A percentile compares a stretch with the other conserved stretches of the same genome.
phyloP scores from a whole-genome alignment of 2,888 invertebrate species.

The Sphaerophoria rueppellii region DNA sequence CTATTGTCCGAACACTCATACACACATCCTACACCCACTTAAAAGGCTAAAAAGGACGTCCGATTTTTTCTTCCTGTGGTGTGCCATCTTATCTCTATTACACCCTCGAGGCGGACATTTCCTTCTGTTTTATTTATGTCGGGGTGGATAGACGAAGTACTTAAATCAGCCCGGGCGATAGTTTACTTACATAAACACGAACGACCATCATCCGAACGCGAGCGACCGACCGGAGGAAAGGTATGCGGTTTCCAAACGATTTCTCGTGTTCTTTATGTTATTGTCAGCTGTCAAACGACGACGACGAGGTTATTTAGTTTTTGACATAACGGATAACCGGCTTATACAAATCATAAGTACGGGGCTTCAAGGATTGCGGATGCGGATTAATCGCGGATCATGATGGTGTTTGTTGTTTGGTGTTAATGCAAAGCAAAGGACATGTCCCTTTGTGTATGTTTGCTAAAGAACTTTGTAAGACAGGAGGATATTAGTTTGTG shows the following conservation, averaged over 20 bases:
- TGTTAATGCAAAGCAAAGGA: neutral
- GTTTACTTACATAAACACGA: neutral
- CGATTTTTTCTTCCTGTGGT: slow-evolving; percentile 23
- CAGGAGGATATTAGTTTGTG: slow-evolving; percentile 1
- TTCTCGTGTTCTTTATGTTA: slow-evolving; percentile 34
- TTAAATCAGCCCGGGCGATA: slow-evolving; percentile 15
- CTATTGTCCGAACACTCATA: slow-evolving; percentile 21
- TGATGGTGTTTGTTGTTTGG: neutral
- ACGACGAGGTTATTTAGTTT: slow-evolving; percentile 24
- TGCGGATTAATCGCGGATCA: slow-evolving; percentile 17
- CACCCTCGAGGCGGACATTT: slow-evolving; percentile 35
- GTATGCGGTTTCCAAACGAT: slow-evolving; percentile 26
- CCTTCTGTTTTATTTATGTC: slow-evolving; percentile 29
- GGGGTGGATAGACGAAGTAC: slow-evolving; percentile 15
- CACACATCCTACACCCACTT: slow-evolving; percentile 2
- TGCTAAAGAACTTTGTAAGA: slow-evolving; percentile 1
- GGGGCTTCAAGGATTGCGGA: slow-evolving; percentile 10
- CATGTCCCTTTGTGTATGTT: neutral
- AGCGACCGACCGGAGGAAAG: neutral
- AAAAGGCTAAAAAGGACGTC: slow-evolving; percentile 35
- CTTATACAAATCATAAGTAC: slow-evolving; percentile 24
- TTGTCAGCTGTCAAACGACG: slow-evolving; percentile 34
- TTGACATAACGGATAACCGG: slow-evolving; percentile 18
- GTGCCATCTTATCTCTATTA: slow-evolving; percentile 38
- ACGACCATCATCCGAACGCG: neutral